Conservation (phyloP, 2,113 vertebrate species). For the Chamaetylas fuelleborni region DNA sequence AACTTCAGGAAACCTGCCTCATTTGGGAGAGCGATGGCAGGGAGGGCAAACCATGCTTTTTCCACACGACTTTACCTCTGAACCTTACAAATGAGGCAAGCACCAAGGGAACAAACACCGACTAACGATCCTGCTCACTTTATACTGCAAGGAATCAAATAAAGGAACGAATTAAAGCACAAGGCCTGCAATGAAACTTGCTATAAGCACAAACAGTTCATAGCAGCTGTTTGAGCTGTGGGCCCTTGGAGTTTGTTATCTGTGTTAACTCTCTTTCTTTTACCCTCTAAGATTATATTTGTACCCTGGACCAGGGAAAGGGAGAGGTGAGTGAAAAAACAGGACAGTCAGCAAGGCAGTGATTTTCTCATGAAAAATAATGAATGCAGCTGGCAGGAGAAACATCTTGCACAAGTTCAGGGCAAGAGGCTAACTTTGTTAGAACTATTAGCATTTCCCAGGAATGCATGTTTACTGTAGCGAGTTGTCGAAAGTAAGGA, state of each 20-base stretch:
- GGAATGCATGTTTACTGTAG: not conserved
- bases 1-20: not conserved
- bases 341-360: not conserved
- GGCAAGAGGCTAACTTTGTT: conserved; percentile 13
- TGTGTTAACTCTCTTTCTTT: not conserved
- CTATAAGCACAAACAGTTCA: not conserved
- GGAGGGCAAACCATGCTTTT: not conserved
- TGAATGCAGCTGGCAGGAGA: not conserved
- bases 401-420: conserved; percentile 10
- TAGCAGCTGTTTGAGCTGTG: not conserved
- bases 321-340: not conserved
- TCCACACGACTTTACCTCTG: not conserved
- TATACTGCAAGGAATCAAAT: conserved; percentile 29
- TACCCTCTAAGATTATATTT: not conserved
- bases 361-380: not conserved
- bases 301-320: not conserved
- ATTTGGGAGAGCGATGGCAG: not conserved
- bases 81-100: conserved; percentile 7
- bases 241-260: not conserved
- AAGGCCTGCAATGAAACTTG: not conserved
- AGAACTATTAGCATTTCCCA: not conserved
- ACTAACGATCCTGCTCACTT: conserved; percentile 8
- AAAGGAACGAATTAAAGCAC: not conserved
- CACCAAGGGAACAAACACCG: not conserved
- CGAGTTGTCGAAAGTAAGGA: not conserved